Evolutionary conservation across 2,888 invertebrate genomes (phyloP), one percentile per base, ranked within the genome.

Genomic region (Philhelius pedissequus): DNA sequence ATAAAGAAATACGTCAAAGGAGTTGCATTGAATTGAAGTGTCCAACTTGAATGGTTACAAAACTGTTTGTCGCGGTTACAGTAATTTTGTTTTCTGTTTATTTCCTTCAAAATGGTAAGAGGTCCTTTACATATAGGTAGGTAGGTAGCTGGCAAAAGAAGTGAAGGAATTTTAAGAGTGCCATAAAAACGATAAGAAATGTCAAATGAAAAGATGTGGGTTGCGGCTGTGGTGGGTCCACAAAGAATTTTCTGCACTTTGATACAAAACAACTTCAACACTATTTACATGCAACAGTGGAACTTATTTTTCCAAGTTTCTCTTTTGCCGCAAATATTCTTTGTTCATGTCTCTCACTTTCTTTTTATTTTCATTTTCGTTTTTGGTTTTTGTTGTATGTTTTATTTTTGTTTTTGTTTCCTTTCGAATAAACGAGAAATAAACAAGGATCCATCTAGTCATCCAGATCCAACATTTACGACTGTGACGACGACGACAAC

Each of bases 211-310:
- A 73, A 78, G 71, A 73, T 73, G 74, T 70, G 64, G 56, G 62
- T 48, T 20, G n/a, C n/a, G n/a, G n/a, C n/a, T n/a, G n/a, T n/a
- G n/a, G 74, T 70, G 64, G 56, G 62, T 48, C n/a, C 56, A 83
- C 69, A 78, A 74, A 79, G 78, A 64, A 83, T 78, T 74, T 74
- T 56, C 73, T 74, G 52, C 77, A 77, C 73, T 73, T 73, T 77
- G 64, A 74, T 64, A 75, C 62, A 81, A 81, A 66, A 30, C 50
- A 78, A 78, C 83, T 58, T 78, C 64, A 78, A 74, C 83, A 66
- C 83, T 74, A 79, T 83, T 75, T 64, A 78, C 74, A 78, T 83
- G 78, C 78, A 78, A 75, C 74, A 75, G 69, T 70, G 76, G 43
- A 62, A 74, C 71, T 75, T 50, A 62, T 43, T 43, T 13, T 43